Evolutionary conservation across 1,140 invertebrate species (phyloP), one percentile per base, ranked within the genome.

Genomic region (Drosophila nasuta): DNA sequence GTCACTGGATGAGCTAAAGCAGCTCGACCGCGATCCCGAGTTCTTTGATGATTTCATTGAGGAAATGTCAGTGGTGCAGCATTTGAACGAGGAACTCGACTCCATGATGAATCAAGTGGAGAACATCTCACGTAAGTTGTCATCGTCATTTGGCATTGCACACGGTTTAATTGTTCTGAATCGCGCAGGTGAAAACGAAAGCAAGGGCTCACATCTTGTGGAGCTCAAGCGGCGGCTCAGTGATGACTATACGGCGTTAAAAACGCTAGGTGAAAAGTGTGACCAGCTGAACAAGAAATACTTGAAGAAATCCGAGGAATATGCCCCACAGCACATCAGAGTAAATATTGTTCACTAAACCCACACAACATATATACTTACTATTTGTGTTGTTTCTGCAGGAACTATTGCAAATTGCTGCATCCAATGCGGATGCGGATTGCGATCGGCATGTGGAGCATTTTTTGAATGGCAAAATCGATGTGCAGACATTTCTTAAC

Each of bases 361-460:
- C 20, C 20, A 25, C 3, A 25, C 3, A 3, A 25, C 20, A 25
- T 25, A 38, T 25, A 38, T 49, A 43, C 4, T 35, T 28, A 51
- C 25, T 48, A 58, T 20, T 49, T 17, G 5, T 28, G n/a, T n/a
- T 56, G 8, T 46, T 10, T 30, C 2, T 15, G 11, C 17, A 94
- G 94, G 93, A 94, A 65, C 77, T 93, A 30, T 72, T 96, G 30
- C 93, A 93, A 67, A 89, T 93, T 51, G 94, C 95, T 0, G 96
- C 95, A 0, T 93, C 95, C 41, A 94, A 94, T 70, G 95, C 95
- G 17, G 96, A 97, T 79, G 95, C 95, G 67, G 94, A 96, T 64
- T 96, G 96, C 66, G 96, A 97, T 82, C 92, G 93, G 56, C 95
- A 97, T 51, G 96, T 96, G 0, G 96, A 97, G 66, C 93, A 95